Evolutionary conservation across 1,140 invertebrate genomes (phyloP).

Genomic region (Bombus pascuorum): DNA sequence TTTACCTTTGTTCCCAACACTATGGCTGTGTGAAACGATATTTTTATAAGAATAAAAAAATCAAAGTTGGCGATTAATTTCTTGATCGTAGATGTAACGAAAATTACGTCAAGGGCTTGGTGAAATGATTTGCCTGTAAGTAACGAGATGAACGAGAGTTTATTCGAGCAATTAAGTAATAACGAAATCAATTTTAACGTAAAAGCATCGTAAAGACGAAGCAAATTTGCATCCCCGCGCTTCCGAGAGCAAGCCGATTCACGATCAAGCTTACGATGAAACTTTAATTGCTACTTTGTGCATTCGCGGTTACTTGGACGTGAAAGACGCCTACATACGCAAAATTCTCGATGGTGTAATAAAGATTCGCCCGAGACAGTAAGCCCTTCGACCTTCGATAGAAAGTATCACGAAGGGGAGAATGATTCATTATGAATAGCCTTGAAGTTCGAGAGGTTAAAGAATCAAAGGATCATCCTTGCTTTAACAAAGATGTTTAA

Average conservation of each 20-base stretch:
- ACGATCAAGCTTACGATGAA: background rate
- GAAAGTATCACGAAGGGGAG: no score
- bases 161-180: background rate
- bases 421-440: background rate
- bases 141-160: background rate
- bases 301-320: constrained; percentile 12
- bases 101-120: background rate
- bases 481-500: background rate
- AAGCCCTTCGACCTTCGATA: background rate
- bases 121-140: background rate
- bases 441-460: background rate
- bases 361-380: constrained; percentile 4
- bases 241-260: background rate
- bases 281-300: constrained; percentile 41
- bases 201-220: background rate
- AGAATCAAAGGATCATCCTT: background rate
- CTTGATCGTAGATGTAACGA: background rate
- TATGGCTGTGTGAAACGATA: no score
- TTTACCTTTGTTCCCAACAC: no score
- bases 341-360: background rate
- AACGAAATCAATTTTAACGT: constrained; percentile 1
- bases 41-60: background rate
- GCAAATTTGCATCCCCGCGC: background rate
- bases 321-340: constrained; percentile 15
- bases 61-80: background rate